Evolutionary conservation across 2,797 vertebrate species (phyloP).

Genomic region (Orestias chungarensis): DNA sequence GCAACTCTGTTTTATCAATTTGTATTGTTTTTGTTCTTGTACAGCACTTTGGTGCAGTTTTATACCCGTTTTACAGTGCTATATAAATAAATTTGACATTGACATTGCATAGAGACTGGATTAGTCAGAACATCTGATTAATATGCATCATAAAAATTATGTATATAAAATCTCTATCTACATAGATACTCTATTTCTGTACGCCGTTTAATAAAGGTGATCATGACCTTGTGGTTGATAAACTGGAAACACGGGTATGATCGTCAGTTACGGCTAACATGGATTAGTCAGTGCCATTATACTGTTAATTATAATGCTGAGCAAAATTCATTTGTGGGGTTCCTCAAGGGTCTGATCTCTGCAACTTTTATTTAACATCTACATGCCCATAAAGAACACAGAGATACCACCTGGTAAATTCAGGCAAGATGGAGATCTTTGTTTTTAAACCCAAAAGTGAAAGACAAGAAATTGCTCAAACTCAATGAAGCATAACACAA

Average conservation of each 20-base stretch:
- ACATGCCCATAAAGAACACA: too few species aligned
- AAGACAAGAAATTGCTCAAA: not conserved
- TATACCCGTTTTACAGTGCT: too few species aligned
- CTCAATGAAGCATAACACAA: not conserved
- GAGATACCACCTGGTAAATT: not conserved
- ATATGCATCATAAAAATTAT: not conserved
- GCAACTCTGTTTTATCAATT: too few species aligned
- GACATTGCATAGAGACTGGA: too few species aligned
- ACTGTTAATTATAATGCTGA: not conserved
- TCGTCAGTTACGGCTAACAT: not conserved
- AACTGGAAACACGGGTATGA: not conserved
- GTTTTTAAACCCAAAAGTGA: not conserved
- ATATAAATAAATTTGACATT: too few species aligned
- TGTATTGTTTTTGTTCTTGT: too few species aligned
- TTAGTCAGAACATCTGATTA: not conserved
- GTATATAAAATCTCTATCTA: not conserved
- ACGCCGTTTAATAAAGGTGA: not conserved
- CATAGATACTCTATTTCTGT: not conserved
- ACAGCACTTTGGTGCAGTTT: too few species aligned
- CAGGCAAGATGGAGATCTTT: not conserved
- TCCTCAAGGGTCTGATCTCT: not conserved
- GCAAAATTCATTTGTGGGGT: not conserved
- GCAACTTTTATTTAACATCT: not conserved
- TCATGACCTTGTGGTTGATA: too few species aligned
- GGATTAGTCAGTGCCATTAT: not conserved